Evolutionary conservation across 1,140 invertebrate genomes (phyloP).

Genomic region (Camponotus pennsylvanicus): DNA sequence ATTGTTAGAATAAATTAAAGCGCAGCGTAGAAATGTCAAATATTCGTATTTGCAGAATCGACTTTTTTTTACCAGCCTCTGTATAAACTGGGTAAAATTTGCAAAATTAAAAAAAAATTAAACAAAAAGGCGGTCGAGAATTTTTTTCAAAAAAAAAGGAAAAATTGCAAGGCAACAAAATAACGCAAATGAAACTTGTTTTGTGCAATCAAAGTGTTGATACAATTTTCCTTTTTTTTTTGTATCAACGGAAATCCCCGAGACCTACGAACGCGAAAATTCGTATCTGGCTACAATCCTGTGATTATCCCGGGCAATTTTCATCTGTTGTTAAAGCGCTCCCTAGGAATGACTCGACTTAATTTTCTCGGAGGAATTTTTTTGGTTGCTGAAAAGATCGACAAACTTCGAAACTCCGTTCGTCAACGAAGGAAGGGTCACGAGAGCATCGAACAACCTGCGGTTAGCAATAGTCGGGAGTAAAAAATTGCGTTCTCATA

Average conservation of each 20-base stretch:
- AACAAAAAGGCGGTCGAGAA: background rate
- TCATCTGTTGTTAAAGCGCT: background rate
- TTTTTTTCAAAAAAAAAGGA: background rate
- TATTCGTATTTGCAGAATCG: too few species aligned
- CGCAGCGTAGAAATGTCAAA: too few species aligned
- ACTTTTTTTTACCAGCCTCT: too few species aligned
- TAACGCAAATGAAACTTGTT: background rate
- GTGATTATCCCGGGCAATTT: background rate
- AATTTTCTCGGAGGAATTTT: background rate
- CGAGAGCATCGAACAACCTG: too few species aligned
- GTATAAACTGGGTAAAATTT: too few species aligned
- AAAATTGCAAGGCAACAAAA: background rate
- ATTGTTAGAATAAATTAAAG: too few species aligned
- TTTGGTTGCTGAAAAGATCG: background rate
- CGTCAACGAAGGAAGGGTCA: background rate
- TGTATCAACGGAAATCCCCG: background rate
- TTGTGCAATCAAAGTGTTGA: background rate
- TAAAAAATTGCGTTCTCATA: background rate
- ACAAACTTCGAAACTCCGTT: background rate
- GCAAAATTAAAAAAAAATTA: background rate
- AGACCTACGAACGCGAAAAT: background rate
- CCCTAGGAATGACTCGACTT: background rate
- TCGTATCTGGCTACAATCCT: background rate
- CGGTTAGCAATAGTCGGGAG: too few species aligned
- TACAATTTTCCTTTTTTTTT: background rate